A percentile compares a stretch with the other conserved stretches of the same genome.
phyloP scores from a whole-genome alignment of 1,140 invertebrate species.

The Neodiprion lecontei region DNA sequence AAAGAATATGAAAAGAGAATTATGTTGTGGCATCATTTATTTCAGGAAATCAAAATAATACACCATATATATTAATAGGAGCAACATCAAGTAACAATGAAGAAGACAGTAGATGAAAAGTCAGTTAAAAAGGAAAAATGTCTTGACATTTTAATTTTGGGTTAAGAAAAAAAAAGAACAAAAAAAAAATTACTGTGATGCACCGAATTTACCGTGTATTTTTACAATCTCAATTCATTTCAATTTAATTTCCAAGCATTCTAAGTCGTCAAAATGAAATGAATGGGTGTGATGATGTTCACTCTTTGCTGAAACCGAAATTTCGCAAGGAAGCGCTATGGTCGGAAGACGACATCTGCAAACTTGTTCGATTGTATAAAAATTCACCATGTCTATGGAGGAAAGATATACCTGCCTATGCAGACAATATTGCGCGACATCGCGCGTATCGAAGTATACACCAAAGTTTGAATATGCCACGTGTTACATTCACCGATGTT shows the following conservation, averaged over 20 bases:
- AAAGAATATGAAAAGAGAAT: too few relatives aligned
- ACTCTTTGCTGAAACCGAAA: not conserved
- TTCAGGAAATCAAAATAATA: too few relatives aligned
- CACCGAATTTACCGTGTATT: not conserved
- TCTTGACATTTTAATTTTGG: too few relatives aligned
- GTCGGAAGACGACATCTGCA: conserved; percentile 30
- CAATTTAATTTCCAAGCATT: not conserved
- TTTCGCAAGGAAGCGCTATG: conserved; percentile 27
- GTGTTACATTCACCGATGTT: conserved; percentile 31
- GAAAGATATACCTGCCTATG: conserved; percentile 31
- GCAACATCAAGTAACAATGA: too few relatives aligned
- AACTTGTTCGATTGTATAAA: conserved; percentile 32
- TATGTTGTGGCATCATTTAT: too few relatives aligned
- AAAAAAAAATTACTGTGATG: not conserved
- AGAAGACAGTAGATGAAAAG: too few relatives aligned
- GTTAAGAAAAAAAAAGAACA: not conserved
- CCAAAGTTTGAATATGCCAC: conserved; percentile 15
- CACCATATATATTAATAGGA: too few relatives aligned
- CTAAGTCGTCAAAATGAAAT: not conserved
- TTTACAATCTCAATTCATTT: not conserved
- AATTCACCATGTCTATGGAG: conserved; percentile 38
- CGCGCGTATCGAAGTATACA: conserved; percentile 35
- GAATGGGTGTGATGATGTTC: not conserved
- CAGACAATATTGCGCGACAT: conserved; percentile 31
- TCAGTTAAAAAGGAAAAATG: too few relatives aligned